Conservation (phyloP, 2,888 invertebrate species). For the Scrobipalpa costella region DNA sequence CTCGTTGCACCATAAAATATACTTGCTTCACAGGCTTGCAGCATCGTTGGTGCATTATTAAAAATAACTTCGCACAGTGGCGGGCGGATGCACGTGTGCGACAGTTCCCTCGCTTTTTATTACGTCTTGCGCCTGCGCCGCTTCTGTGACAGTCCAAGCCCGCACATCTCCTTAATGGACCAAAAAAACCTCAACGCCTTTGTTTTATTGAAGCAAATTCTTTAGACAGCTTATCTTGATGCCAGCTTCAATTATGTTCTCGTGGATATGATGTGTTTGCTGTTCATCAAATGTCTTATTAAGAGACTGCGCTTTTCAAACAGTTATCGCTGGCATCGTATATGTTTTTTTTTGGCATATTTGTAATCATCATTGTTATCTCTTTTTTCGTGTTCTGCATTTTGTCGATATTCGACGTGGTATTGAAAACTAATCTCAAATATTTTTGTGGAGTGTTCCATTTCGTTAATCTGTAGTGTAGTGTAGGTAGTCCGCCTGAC, state of each 20-base stretch:
- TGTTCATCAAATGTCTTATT: constrained; percentile 10
- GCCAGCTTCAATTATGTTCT: constrained; percentile 14
- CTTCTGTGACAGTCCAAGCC: constrained; percentile 34
- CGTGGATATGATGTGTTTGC: not conserved
- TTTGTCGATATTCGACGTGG: not conserved
- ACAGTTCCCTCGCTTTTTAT: constrained; percentile 65
- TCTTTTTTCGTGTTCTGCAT: not conserved
- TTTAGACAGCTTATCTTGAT: constrained; percentile 14
- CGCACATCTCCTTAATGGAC: constrained; percentile 48
- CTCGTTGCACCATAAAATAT: not conserved
- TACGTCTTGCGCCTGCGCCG: constrained; percentile 48
- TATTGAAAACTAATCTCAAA: too few species aligned
- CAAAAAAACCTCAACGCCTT: constrained; percentile 37
- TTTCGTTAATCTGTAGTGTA: too few species aligned
- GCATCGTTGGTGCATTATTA: constrained; percentile 40
- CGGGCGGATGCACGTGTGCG: constrained; percentile 78
- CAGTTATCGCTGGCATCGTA: not conserved
- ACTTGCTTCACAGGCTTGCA: constrained; percentile 25
- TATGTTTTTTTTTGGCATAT: not conserved
- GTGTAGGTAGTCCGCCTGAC: too few species aligned
- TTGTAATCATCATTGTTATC: not conserved
- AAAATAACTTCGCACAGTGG: constrained; percentile 73
- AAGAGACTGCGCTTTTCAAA: not conserved
- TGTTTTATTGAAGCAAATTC: constrained; percentile 33
- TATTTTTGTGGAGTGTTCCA: too few species aligned